Evolutionary conservation across 2,113 vertebrate species (phyloP).

Genomic region (Chelonoidis abingdonii): DNA sequence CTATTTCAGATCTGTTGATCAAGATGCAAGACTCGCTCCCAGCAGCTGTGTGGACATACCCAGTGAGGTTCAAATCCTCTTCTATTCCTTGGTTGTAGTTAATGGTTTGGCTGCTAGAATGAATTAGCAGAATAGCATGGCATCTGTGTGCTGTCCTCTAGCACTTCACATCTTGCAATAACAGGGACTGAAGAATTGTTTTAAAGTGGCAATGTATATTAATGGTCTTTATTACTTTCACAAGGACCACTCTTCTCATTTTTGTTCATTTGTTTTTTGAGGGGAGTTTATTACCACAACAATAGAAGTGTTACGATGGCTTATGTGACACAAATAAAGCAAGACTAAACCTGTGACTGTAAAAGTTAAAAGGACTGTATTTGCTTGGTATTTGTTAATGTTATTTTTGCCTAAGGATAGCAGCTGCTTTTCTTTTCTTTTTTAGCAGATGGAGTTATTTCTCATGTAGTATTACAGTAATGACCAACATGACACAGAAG

Average conservation of each 20-base stretch:
- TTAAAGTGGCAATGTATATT: neutral
- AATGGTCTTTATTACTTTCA: neutral
- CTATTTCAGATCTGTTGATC: neutral
- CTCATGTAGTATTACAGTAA: slow-evolving; percentile 81
- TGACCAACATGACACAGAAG: slow-evolving; percentile 80
- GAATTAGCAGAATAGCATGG: slow-evolving; percentile 26
- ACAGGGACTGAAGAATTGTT: neutral
- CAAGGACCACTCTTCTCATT: neutral
- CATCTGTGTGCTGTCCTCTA: neutral
- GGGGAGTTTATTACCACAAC: slow-evolving; percentile 43
- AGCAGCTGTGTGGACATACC: neutral
- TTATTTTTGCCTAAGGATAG: slow-evolving; percentile 75
- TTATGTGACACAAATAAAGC: slow-evolving; percentile 69
- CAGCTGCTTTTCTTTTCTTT: slow-evolving; percentile 80
- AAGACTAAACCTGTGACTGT: slow-evolving; percentile 73
- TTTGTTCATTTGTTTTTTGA: slow-evolving; percentile 13
- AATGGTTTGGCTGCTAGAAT: neutral
- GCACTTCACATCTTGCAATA: neutral
- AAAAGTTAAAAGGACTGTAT: slow-evolving; percentile 77
- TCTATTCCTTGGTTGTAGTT: slow-evolving; percentile 11
- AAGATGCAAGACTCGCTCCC: neutral
- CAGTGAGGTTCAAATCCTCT: neutral
- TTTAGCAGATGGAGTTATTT: slow-evolving; percentile 86
- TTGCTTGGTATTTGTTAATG: slow-evolving; percentile 80
- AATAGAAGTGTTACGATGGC: slow-evolving; percentile 63